phyloP scores from a whole-genome alignment of 2,797 vertebrate species.

The Chiloscyllium punctatum region DNA sequence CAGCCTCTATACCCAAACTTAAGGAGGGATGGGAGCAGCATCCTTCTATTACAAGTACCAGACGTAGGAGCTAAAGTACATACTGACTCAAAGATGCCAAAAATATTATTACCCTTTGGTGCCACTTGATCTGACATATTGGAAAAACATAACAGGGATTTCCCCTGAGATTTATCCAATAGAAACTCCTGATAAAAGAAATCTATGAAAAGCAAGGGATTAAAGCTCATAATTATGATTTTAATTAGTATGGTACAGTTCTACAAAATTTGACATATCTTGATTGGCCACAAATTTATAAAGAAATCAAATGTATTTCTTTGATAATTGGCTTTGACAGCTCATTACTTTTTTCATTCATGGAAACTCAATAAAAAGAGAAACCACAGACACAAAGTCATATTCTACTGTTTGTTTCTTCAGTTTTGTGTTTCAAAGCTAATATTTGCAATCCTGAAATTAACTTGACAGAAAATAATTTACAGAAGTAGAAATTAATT shows the following conservation, averaged over 20 bases:
- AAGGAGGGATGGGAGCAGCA: too few species aligned
- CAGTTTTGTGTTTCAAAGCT: background rate
- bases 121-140: background rate
- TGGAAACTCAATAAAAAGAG: too few species aligned
- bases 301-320: background rate
- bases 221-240: background rate
- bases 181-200: background rate
- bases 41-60: too few species aligned
- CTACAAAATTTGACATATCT: background rate
- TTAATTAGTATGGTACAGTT: background rate
- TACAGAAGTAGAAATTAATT: background rate
- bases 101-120: background rate
- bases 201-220: background rate
- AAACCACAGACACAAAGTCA: background rate
- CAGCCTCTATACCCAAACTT: too few species aligned
- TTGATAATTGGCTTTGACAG: background rate
- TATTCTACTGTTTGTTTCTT: background rate
- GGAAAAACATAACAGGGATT: background rate
- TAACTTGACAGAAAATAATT: background rate
- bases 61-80: background rate
- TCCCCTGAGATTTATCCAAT: background rate
- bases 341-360: too few species aligned
- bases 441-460: background rate
- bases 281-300: background rate
- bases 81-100: background rate